Percentiles rank a stretch among this genome's conserved stretches.
These are phyloP conservation scores for Hydraecia micacea DNA, from an alignment of 2,888 invertebrate genomes.

Conservation along the genomic window DNA sequence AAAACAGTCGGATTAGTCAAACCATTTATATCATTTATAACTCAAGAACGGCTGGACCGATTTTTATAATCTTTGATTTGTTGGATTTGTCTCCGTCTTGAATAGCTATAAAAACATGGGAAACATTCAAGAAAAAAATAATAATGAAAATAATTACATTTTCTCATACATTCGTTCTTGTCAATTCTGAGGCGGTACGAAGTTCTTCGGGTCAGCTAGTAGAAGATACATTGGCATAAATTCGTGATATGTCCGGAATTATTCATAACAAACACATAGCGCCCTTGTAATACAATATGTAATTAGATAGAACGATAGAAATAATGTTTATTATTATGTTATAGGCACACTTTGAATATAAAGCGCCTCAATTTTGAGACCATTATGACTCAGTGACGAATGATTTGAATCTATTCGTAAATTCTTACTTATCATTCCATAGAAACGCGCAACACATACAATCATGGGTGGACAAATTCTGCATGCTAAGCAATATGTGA, in stretches of 20 bases:
- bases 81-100: too few relatives aligned
- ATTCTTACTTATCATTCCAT: background rate
- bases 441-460: background rate
- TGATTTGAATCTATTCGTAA: background rate
- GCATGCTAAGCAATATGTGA: background rate
- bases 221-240: background rate
- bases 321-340: constrained; percentile 21
- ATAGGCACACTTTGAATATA: constrained; percentile 15
- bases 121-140: too few relatives aligned
- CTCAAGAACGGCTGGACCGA: too few relatives aligned
- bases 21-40: too few relatives aligned
- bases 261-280: background rate
- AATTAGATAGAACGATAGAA: constrained; percentile 5
- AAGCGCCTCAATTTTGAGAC: background rate
- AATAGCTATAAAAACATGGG: too few relatives aligned
- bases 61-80: too few relatives aligned
- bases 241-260: background rate
- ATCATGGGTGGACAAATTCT: background rate
- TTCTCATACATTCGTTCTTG: too few relatives aligned
- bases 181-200: too few relatives aligned
- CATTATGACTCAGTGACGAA: constrained; percentile 12
- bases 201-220: too few relatives aligned
- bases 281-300: background rate
- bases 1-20: too few relatives aligned
- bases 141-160: too few relatives aligned